Evolutionary conservation across 2,888 invertebrate species (phyloP).

Genomic region (Microctonus brassicae): DNA sequence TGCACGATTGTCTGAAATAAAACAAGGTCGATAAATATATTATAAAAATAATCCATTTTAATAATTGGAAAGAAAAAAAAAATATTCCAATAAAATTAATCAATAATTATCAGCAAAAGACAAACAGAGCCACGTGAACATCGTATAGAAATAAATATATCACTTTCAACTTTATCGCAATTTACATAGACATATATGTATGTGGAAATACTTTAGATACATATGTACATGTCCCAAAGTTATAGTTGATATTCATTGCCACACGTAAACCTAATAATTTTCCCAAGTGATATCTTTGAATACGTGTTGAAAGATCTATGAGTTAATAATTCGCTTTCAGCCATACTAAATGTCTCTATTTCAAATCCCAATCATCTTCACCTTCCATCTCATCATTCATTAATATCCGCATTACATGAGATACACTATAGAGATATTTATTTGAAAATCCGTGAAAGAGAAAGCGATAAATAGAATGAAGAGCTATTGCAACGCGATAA

Average conservation of each 20-base stretch:
- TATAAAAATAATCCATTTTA: background rate
- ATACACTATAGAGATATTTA: conserved; percentile 1
- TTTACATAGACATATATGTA: too few species aligned
- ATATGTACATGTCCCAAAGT: too few species aligned
- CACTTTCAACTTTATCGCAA: too few species aligned
- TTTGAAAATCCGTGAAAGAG: background rate
- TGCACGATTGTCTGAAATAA: conserved; percentile 85
- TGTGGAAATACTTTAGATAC: background rate
- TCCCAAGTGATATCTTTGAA: background rate
- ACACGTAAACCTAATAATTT: conserved; percentile 8
- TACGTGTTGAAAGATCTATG: conserved; percentile 5
- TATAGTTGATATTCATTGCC: too few species aligned
- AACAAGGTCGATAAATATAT: background rate
- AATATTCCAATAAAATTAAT: background rate
- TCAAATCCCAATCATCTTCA: background rate
- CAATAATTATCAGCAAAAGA: background rate
- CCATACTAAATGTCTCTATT: conserved; percentile 5
- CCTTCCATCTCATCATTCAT: background rate
- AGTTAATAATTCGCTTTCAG: conserved; percentile 6
- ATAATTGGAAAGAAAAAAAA: background rate
- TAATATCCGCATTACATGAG: background rate
- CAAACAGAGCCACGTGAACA: background rate
- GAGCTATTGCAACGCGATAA: conserved; percentile 35
- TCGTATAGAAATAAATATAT: background rate
- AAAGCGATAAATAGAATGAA: too few species aligned